Evolutionary conservation across 2,113 vertebrate species (phyloP).

Genomic region (Petroica traversi): DNA sequence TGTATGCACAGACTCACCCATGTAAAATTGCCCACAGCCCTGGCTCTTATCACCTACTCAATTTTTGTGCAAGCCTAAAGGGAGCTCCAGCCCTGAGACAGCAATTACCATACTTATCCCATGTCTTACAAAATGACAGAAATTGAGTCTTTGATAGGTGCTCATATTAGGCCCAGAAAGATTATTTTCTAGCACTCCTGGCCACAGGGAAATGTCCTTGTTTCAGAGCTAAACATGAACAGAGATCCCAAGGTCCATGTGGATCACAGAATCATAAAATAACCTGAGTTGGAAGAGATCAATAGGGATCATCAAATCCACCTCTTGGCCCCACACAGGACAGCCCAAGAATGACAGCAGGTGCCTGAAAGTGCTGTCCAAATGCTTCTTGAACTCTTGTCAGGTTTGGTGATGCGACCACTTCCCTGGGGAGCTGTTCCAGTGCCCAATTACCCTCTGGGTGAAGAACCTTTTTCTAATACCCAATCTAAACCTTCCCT

Average conservation of each 20-base stretch:
- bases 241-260: not conserved
- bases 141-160: not conserved
- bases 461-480: not conserved
- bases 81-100: not conserved
- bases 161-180: not conserved
- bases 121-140: not conserved
- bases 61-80: not conserved
- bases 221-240: not conserved
- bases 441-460: not conserved
- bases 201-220: not conserved
- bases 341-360: not conserved
- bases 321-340: not conserved
- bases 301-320: not conserved
- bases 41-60: not conserved
- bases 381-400: not conserved
- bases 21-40: not conserved
- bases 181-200: not conserved
- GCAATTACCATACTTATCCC: not conserved
- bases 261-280: not conserved
- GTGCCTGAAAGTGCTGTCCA: not conserved
- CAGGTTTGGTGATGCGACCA: not conserved
- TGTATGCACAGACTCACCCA: not conserved
- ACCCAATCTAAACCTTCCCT: not conserved
- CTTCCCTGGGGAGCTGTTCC: not conserved
- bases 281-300: not conserved